A percentile compares a stretch with the other conserved stretches of the same genome.
These are phyloP conservation scores for Listrodromus nycthemerus DNA, from an alignment of 2,888 invertebrate genomes.

Conservation along the genomic window DNA sequence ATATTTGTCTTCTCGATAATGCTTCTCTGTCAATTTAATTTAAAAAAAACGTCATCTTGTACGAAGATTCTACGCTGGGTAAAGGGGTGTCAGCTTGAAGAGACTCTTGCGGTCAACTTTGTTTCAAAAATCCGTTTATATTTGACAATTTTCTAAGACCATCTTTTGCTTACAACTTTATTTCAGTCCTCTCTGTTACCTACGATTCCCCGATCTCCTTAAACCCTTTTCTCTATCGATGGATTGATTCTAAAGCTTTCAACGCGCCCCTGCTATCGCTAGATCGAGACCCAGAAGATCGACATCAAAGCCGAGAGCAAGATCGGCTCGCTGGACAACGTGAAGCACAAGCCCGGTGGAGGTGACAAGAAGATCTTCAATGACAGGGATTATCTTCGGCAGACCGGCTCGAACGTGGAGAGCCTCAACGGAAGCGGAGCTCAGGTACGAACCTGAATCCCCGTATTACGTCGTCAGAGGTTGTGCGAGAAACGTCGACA, in stretches of 20 bases:
- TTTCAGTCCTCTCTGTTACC: not conserved
- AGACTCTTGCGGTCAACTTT: not conserved
- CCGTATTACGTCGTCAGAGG: slow-evolving; percentile 29
- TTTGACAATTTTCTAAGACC: not conserved
- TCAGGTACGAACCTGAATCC: slow-evolving; percentile 77
- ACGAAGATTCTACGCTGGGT: not conserved
- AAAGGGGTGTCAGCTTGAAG: not conserved
- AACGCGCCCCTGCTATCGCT: slow-evolving; percentile 60
- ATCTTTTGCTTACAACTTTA: not conserved
- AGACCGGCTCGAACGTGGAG: slow-evolving; percentile 85
- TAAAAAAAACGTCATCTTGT: not conserved
- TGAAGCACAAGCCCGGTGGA: slow-evolving; percentile 96
- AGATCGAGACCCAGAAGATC: slow-evolving; percentile 96
- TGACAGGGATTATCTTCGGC: slow-evolving; percentile 95
- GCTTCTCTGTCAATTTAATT: not conserved
- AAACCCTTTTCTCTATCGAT: not conserved
- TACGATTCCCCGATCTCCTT: not conserved
- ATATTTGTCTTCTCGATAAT: not conserved
- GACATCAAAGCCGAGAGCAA: slow-evolving; percentile 97
- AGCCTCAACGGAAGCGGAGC: slow-evolving; percentile 79
- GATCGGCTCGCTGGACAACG: slow-evolving; percentile 95
- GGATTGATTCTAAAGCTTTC: not conserved
- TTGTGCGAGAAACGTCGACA: slow-evolving; percentile 1
- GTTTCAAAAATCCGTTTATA: not conserved
- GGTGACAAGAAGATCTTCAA: slow-evolving; percentile 97